A percentile compares a stretch with the other conserved stretches of the same genome.
Evolutionary conservation across 2,888 invertebrate genomes (phyloP).

Genomic region (Lacanobia wlatinum): DNA sequence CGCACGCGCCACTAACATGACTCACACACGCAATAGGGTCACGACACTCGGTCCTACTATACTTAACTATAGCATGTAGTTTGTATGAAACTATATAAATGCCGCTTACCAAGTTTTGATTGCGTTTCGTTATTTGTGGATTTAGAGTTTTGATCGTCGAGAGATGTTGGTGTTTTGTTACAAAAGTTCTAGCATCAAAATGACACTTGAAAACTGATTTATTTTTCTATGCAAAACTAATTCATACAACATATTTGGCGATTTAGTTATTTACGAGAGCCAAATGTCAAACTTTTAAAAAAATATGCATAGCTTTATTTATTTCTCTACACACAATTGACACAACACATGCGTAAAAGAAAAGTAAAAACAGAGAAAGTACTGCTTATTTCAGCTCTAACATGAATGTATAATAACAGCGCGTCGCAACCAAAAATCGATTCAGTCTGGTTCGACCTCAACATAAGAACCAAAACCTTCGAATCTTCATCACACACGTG

Average conservation of each 20-base stretch:
- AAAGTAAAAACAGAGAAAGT: no score
- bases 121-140: conserved; percentile 75
- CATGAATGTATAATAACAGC: neutral
- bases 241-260: no score
- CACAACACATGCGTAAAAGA: no score
- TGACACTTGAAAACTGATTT: no score
- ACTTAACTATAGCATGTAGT: conserved; percentile 70
- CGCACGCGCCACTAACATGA: conserved; percentile 88
- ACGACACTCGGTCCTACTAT: conserved; percentile 81
- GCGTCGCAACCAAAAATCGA: neutral
- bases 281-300: no score
- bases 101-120: conserved; percentile 85
- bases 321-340: no score
- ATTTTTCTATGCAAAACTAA: no score
- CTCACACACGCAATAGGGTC: conserved; percentile 89
- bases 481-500: conserved; percentile 23
- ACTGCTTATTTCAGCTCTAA: neutral
- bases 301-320: no score
- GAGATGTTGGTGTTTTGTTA: neutral
- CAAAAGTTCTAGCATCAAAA: neutral
- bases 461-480: neutral
- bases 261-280: no score
- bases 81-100: conserved; percentile 74
- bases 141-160: conserved; percentile 70
- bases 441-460: neutral